Percentiles rank a stretch among this genome's conserved stretches.
Evolutionary conservation across 1,140 invertebrate genomes (phyloP).

Genomic region (Batillaria attramentaria): DNA sequence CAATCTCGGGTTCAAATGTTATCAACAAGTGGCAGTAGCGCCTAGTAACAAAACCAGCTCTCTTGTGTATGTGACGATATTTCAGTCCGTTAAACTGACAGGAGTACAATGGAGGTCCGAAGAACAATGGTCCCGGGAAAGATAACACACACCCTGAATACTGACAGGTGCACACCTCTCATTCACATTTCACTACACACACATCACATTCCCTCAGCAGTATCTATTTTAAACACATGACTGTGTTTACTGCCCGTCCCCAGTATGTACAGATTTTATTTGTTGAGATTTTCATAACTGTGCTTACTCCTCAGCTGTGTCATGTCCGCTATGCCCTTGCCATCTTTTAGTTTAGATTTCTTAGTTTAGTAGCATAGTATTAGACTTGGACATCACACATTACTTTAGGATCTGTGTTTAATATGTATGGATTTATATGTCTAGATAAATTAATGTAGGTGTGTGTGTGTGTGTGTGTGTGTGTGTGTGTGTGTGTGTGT

Average conservation of each 20-base stretch:
- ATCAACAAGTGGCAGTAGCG: not conserved
- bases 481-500: slow-evolving; percentile 18
- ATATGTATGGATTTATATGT: not conserved
- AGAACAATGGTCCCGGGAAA: not conserved
- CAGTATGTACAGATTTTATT: not conserved
- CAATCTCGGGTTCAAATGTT: not conserved
- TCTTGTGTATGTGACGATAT: too few species aligned
- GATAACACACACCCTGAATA: too few species aligned
- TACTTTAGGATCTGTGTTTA: not conserved
- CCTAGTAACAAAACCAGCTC: not conserved
- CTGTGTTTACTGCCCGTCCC: too few species aligned
- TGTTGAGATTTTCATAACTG: not conserved
- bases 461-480: slow-evolving; percentile 18
- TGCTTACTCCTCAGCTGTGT: not conserved
- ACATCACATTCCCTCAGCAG: too few species aligned
- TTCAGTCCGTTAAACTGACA: too few species aligned
- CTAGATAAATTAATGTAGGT: not conserved
- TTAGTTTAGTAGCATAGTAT: not conserved
- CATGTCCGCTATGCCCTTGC: too few species aligned
- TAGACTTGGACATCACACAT: not conserved
- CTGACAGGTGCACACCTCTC: too few species aligned
- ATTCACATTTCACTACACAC: too few species aligned
- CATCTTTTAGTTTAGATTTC: too few species aligned
- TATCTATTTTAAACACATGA: too few species aligned
- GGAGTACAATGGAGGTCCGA: not conserved